phyloP scores from a whole-genome alignment of 2,113 vertebrate species.

The Carollia perspicillata region DNA sequence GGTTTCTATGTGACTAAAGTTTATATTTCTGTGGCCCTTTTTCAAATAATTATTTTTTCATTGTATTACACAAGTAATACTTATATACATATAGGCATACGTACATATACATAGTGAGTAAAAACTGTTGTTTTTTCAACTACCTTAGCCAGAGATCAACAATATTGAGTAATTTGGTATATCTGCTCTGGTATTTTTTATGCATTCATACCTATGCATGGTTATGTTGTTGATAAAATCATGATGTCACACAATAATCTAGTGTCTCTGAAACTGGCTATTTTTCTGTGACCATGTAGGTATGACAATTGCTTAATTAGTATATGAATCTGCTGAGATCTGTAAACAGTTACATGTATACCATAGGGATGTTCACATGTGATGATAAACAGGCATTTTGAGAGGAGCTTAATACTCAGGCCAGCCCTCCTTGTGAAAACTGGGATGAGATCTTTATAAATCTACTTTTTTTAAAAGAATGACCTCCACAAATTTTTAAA shows the following conservation, averaged over 20 bases:
- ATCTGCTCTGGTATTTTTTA: background rate
- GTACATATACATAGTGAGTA: background rate
- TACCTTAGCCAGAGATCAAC: background rate
- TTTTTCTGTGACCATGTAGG: background rate
- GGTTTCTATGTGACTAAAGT: background rate
- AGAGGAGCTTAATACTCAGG: background rate
- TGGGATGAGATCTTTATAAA: background rate
- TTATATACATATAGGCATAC: background rate
- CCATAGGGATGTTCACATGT: background rate
- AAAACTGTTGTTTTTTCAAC: background rate
- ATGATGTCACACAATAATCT: background rate
- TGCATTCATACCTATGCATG: background rate
- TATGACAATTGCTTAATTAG: background rate
- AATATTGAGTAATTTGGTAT: background rate
- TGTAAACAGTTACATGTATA: background rate
- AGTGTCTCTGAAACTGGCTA: background rate
- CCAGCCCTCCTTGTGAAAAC: background rate
- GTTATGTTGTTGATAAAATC: background rate
- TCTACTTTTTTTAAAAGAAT: too few species aligned
- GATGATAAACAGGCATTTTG: background rate
- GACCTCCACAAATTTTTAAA: too few species aligned
- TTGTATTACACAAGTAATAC: background rate
- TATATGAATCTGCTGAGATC: background rate
- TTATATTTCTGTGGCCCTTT: background rate
- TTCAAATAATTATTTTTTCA: background rate